Evolutionary conservation across 1,140 invertebrate genomes (phyloP), one percentile per base, ranked within the genome.

Genomic region (Bathynomus jamesi): DNA sequence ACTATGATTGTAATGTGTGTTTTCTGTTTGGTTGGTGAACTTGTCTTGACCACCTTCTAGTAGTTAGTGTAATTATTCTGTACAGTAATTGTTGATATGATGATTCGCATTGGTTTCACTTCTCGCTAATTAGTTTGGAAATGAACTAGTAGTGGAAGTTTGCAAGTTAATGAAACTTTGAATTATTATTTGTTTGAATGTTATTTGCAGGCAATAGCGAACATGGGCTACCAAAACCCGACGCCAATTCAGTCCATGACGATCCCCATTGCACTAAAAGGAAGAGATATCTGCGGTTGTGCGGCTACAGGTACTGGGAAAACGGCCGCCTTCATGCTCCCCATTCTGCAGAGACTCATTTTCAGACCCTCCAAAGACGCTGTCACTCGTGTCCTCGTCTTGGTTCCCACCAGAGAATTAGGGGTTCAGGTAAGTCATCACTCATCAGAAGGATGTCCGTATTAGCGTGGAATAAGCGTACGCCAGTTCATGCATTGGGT

Each of bases 221-320:
- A 88, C 4, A 87, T 96, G 83, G 93, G 93, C 76, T 98, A 92
- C 82, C 87, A 91, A 5, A 90, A 94, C 80, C 96, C 96, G 13
- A 99, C 96, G n/a, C 94, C 94, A 4, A 97, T 99, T 79, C 96
- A 99, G 84, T 87, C 92, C 25, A 89, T 93, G 0, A 95, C 94
- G 0, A 95, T 99, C 78, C 97, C 97, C 0, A 86, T 97, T 10
- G 96, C 94, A 27, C 84, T 99, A 31, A 83, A 93, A 78, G 93
- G 92, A 8, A 87, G 90, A 79, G 95, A 98, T 84, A 89, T 98
- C 78, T 94, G 94, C 86, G 95, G 93, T 11, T 97, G 95, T 86
- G 95, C 95, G 69, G 94, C 96, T 2, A 99, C 97, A 0, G 97
- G 96, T 46, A 99, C 96, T 5, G 96, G 96, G 30, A 99, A 99